Conservation (phyloP, 2,797 vertebrate species). For the Delichon dasypus region DNA sequence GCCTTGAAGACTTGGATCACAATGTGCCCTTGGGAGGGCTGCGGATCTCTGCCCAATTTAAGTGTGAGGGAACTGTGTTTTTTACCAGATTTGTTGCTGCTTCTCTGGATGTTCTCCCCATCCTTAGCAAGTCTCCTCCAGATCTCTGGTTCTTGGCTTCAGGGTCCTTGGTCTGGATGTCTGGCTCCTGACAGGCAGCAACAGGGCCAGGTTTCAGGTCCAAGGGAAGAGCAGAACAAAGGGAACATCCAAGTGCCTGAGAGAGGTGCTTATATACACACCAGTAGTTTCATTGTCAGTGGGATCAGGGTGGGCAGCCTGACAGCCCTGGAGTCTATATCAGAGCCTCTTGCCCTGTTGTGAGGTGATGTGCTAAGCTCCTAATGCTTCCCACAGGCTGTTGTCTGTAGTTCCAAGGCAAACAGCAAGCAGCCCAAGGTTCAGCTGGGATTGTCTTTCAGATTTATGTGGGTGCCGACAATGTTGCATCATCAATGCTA, state of each 20-base stretch:
- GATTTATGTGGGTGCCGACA: background rate
- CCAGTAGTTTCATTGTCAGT: background rate
- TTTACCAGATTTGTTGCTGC: background rate
- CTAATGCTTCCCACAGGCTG: background rate
- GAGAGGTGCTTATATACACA: background rate
- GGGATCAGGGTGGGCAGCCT: background rate
- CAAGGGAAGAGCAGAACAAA: background rate
- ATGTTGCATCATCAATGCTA: background rate
- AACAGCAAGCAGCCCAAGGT: accelerated
- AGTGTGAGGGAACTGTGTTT: accelerated
- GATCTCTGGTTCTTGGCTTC: background rate
- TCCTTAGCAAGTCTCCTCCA: background rate
- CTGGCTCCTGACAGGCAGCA: background rate
- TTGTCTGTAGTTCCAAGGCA: background rate
- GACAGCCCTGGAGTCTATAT: background rate
- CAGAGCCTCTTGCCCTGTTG: background rate
- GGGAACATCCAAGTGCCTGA: background rate
- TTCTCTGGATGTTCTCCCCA: background rate
- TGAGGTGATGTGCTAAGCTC: background rate
- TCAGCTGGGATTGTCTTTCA: background rate
- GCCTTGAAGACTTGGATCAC: background rate
- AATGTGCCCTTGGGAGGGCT: background rate
- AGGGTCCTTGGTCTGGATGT: background rate
- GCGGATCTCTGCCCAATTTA: background rate
- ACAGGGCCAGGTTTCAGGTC: background rate